Percentiles rank a stretch among this genome's conserved stretches.
phyloP scores from a whole-genome alignment of 2,888 invertebrate species.

The Nowickia ferox region DNA sequence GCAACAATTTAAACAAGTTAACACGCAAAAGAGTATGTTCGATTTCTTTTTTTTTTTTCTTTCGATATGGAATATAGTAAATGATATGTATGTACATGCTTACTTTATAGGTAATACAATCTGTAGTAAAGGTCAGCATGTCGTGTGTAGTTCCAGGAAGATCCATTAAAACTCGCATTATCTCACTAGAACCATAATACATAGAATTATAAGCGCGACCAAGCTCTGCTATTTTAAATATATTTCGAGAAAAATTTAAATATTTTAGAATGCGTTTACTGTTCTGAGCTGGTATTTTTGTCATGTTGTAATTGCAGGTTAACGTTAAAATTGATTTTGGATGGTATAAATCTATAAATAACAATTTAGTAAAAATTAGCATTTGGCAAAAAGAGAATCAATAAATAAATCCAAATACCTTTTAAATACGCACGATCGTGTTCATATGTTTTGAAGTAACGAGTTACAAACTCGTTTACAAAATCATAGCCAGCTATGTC shows the following conservation, averaged over 20 bases:
- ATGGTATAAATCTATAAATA: slow-evolving; percentile 73
- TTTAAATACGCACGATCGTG: slow-evolving; percentile 74
- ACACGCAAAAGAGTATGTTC: too few species aligned
- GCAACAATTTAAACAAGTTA: too few species aligned
- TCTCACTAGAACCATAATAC: slow-evolving; percentile 76
- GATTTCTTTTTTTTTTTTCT: too few species aligned
- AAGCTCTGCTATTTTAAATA: slow-evolving; percentile 74
- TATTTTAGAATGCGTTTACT: slow-evolving; percentile 78
- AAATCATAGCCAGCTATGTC: slow-evolving; percentile 79
- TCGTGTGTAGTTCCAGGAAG: slow-evolving; percentile 78
- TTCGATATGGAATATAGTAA: too few species aligned
- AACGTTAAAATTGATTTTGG: slow-evolving; percentile 77
- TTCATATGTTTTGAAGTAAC: slow-evolving; percentile 78
- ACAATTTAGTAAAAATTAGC: neutral
- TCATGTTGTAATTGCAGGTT: slow-evolving; percentile 76
- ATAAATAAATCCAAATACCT: slow-evolving; percentile 64
- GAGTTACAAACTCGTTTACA: slow-evolving; percentile 76
- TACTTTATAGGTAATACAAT: slow-evolving; percentile 74
- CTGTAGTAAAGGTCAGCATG: slow-evolving; percentile 76
- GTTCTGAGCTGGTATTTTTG: slow-evolving; percentile 71
- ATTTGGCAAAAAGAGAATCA: neutral
- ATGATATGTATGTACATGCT: slow-evolving; percentile 17
- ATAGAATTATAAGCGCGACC: slow-evolving; percentile 74
- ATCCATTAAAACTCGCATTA: slow-evolving; percentile 76
- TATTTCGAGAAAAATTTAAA: slow-evolving; percentile 76